Conservation (phyloP, 2,797 vertebrate species). For the Myotis findleyi region DNA sequence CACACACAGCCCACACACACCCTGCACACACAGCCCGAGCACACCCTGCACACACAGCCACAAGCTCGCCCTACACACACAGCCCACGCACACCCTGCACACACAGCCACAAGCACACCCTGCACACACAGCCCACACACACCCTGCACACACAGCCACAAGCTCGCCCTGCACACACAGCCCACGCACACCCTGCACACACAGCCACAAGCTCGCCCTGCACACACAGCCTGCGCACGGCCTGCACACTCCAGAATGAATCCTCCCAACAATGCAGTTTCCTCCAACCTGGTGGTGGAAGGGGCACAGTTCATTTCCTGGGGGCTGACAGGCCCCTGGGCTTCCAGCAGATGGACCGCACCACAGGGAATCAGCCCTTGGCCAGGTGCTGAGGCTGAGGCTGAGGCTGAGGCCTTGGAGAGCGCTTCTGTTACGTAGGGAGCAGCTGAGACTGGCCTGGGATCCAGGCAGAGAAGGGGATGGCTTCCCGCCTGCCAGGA, state of each 20-base stretch:
- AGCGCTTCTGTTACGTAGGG: not conserved
- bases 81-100: too few species aligned
- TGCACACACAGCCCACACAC: too few species aligned
- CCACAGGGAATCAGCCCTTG: not conserved
- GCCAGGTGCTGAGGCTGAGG: not conserved
- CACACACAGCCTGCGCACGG: rapidly evolving
- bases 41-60: too few species aligned
- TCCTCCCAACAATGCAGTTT: not conserved
- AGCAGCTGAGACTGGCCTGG: not conserved
- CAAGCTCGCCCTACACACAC: too few species aligned
- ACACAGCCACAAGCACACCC: too few species aligned
- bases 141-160: too few species aligned
- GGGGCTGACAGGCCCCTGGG: constrained; percentile 24
- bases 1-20: too few species aligned
- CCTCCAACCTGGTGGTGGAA: constrained; percentile 1
- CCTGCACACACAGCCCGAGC: too few species aligned
- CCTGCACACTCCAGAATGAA: not conserved
- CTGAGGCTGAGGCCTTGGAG: not conserved
- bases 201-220: too few species aligned
- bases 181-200: too few species aligned
- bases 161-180: too few species aligned
- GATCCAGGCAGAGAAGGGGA: not conserved
- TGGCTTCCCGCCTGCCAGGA: not conserved
- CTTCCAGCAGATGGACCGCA: not conserved
- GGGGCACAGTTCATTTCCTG: not conserved